phyloP scores from a whole-genome alignment of 2,113 vertebrate genomes.

The Misgurnus mizolepis region DNA sequence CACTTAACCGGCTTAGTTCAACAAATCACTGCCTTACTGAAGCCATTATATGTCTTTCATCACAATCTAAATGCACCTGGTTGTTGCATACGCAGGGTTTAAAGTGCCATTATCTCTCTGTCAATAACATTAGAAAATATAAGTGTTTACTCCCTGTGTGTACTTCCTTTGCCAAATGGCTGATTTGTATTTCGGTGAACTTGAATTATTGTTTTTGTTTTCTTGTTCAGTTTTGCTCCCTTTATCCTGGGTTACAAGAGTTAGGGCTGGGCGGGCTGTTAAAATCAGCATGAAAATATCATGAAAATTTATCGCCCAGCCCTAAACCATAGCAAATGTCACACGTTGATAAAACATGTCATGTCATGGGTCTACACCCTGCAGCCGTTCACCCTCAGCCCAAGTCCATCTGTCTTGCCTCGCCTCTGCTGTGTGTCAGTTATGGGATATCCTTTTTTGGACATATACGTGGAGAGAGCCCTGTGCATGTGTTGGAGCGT shows the following conservation, averaged over 20 bases:
- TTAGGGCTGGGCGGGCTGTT: no score
- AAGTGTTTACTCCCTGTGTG: not conserved
- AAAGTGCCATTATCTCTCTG: not conserved
- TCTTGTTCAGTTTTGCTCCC: not conserved
- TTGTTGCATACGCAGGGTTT: not conserved
- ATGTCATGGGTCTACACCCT: constrained; percentile 49
- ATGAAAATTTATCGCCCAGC: not conserved
- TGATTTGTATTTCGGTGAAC: no score
- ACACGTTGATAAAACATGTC: constrained; percentile 5
- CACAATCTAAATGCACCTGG: not conserved
- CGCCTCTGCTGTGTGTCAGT: constrained; percentile 50
- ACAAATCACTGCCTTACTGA: constrained; percentile 2
- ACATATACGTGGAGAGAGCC: constrained; percentile 62
- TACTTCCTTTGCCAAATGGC: not conserved
- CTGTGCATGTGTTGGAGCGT: not conserved
- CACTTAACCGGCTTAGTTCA: not conserved
- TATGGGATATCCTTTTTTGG: constrained; percentile 74
- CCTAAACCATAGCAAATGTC: not conserved
- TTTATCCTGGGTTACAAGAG: no score
- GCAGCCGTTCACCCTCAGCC: constrained; percentile 19
- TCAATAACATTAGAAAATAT: not conserved
- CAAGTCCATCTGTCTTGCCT: constrained; percentile 51
- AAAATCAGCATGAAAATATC: no score
- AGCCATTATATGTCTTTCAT: not conserved
- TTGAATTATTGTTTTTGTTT: not conserved